These are phyloP conservation scores for Hyperoodon ampullatus DNA, from an alignment of 2,113 vertebrate species.

Conservation along the genomic window DNA sequence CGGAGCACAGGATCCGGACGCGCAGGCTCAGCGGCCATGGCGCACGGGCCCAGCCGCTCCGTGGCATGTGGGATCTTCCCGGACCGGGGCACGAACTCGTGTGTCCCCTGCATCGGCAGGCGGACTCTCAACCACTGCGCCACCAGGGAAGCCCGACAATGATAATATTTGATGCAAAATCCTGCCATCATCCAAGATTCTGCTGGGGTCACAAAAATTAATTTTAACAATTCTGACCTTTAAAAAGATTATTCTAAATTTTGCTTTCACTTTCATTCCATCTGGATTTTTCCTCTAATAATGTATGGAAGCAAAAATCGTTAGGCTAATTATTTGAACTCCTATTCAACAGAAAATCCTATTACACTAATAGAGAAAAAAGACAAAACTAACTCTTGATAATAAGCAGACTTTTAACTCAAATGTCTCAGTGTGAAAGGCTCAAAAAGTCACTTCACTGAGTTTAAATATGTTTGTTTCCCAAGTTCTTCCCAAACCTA, in stretches of 20 bases:
- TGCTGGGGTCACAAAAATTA: neutral
- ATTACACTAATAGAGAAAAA: constrained; percentile 30
- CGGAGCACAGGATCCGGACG: too few species aligned
- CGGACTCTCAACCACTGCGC: too few species aligned
- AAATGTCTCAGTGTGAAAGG: neutral
- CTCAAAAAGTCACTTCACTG: constrained; percentile 2
- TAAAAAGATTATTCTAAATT: constrained; percentile 5
- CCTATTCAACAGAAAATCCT: neutral
- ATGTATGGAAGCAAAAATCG: neutral
- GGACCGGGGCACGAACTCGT: too few species aligned
- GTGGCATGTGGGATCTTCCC: too few species aligned
- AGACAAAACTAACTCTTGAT: constrained; percentile 27
- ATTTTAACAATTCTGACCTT: neutral
- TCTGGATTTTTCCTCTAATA: constrained; percentile 4
- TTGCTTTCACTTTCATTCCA: constrained; percentile 41
- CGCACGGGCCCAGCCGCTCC: too few species aligned
- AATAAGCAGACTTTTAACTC: neutral
- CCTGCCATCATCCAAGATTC: neutral
- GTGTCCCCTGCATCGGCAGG: too few species aligned
- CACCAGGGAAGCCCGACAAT: neutral
- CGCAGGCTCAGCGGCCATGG: too few species aligned
- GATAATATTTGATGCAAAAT: constrained; percentile 19
- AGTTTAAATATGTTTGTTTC: neutral
- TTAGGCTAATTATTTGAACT: constrained; percentile 28
- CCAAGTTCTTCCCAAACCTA: constrained; percentile 23